Evolutionary conservation across 2,113 vertebrate species (phyloP), one percentile per base, ranked within the genome.

Genomic region (Syngnathus floridae): DNA sequence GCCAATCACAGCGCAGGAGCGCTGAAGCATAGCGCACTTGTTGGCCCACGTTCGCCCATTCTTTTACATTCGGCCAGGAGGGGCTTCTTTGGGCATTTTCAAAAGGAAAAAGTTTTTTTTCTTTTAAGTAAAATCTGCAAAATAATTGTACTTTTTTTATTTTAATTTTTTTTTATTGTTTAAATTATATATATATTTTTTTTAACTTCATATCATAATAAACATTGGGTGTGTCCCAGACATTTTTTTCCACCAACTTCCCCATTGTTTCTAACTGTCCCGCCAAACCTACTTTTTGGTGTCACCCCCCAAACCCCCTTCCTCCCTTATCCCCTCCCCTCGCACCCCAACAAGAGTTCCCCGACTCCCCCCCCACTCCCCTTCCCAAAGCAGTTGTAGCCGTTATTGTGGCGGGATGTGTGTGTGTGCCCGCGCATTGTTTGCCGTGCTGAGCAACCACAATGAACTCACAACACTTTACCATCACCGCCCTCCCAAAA

Each of bases 401-500:
- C 94, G 93, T 96, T 97, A 93, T 92, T 91, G 85, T 91, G 91
- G 93, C 89, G 92, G 93, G 93, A 89, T 90, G 93, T 93, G 91
- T 90, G 91, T 89, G 82, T 92, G 92, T 93, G 90, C 90, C 87
- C 86, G 81, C 84, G 89, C 90, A 94, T 99, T 98, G 97, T 98
- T 92, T 90, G 91, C 89, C 82, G 87, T 89, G 89, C 90, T 98
- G 94, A 97, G 89, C 95, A 97, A 96, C 93, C 93, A 99, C 95
- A 99, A 98, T 92, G 91, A 88, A 90, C 93, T 97, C 97, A 98
- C 89, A 96, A 95, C 94, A 90, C 90, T 93, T 99, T 95, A 98
- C 90, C 93, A 88, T 99, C 96, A 90, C 37, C 17, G n/a, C 26
- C 22, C 1, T 7, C 13, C 88, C 88, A 91, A 90, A 89, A 92